These are phyloP conservation scores for Quadroppia sp. DNA, from an alignment of 2,888 invertebrate species.

Conservation along the genomic window DNA sequence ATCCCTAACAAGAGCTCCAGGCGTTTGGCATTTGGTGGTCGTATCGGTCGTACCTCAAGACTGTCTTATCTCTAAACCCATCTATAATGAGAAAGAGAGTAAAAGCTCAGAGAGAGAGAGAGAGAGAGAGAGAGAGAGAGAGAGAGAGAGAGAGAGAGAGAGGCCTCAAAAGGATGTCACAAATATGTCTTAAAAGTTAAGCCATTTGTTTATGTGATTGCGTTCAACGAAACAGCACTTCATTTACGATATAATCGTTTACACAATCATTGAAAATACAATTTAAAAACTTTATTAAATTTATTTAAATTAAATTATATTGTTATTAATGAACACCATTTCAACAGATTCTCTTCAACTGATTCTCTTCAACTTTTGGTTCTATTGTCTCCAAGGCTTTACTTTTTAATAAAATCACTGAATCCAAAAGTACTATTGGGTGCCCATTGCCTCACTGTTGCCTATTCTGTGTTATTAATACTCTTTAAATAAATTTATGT, in stretches of 20 bases:
- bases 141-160: background rate
- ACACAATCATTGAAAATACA: background rate
- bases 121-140: background rate
- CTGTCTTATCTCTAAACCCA: background rate
- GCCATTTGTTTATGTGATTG: conserved; percentile 22
- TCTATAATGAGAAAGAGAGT: conserved; percentile 20
- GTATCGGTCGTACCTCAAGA: conserved; percentile 12
- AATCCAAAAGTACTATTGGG: no score
- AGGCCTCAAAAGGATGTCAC: background rate
- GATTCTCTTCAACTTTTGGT: no score
- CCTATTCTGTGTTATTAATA: background rate
- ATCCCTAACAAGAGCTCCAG: background rate
- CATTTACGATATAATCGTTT: background rate
- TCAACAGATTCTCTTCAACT: no score
- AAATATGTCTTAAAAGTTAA: background rate
- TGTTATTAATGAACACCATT: no score
- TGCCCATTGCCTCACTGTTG: background rate
- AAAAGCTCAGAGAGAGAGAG: background rate
- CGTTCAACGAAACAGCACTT: background rate
- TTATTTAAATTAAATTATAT: background rate
- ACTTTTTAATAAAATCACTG: no score
- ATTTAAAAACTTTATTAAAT: background rate
- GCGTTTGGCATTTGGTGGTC: background rate
- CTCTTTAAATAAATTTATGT: background rate
- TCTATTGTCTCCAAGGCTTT: no score